Conservation (phyloP, 2,113 vertebrate genomes). For the Gallinago jamesoni region DNA sequence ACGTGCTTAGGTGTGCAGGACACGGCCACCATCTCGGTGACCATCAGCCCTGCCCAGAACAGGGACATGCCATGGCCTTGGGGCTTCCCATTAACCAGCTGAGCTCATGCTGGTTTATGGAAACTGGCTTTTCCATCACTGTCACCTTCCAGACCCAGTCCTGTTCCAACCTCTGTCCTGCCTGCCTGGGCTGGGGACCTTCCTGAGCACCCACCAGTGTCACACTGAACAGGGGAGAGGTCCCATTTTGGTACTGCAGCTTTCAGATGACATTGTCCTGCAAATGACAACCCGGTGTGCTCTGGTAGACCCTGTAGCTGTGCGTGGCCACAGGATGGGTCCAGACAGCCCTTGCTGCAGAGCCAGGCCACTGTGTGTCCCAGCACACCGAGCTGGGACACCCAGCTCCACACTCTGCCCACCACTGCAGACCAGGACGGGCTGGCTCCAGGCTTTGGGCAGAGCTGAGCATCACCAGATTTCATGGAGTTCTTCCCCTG, state of each 20-base stretch:
- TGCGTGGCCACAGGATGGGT: fast-evolving
- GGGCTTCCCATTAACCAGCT: not conserved
- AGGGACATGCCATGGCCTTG: not conserved
- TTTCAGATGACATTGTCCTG: not conserved
- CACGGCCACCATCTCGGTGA: fast-evolving
- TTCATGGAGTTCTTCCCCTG: not conserved
- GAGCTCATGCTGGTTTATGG: not conserved
- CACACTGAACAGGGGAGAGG: fast-evolving
- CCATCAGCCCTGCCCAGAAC: not conserved
- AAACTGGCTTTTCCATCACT: not conserved
- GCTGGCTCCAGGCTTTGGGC: not conserved
- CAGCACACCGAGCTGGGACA: not conserved
- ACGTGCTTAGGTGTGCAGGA: fast-evolving
- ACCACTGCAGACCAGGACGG: fast-evolving
- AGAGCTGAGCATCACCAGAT: not conserved
- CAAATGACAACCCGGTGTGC: fast-evolving
- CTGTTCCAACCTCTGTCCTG: not conserved
- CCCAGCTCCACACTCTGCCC: not conserved
- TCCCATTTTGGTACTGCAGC: not conserved
- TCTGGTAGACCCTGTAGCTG: not conserved
- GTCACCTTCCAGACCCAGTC: not conserved
- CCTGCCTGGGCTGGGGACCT: not conserved
- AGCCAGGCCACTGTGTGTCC: not conserved
- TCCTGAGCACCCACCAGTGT: not conserved
- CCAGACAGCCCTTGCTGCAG: no score